Evolutionary conservation across 2,113 vertebrate species (phyloP), one percentile per base, ranked within the genome.

Genomic region (Colaptes auratus): DNA sequence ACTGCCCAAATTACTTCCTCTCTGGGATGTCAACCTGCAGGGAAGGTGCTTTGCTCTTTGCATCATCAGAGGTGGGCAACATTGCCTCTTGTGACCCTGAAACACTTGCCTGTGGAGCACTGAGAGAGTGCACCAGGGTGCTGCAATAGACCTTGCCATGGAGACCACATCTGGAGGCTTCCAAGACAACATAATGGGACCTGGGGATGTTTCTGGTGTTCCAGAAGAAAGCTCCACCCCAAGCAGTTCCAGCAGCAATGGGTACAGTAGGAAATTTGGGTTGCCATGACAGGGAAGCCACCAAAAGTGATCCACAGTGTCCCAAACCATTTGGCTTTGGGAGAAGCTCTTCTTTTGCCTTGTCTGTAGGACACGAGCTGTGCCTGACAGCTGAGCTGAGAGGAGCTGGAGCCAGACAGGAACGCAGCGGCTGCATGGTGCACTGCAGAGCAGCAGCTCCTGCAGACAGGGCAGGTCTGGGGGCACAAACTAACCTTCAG

Each of bases 371-470:
- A 48, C 67, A 59, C 6, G 39, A 73, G 50, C 15, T 35, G 67
- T 6, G 18, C 61, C 67, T 7, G 35, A 44, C n/a, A 39, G 36
- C 36, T 39, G 36, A 39, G 9, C 39, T n/a, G 55, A 73, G 61
- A 69, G 19, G 44, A 65, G 67, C 19, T 2, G 53, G 42, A 50
- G 36, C 9, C n/a, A 50, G 58, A 15, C 1, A 39, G 36, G 36
- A 39, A 11, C 36, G 7, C 27, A 50, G 50, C n/a, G 23, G 4
- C 1, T 33, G 18, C 25, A 12, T 0, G 4, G 7, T 5, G 69
- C 65, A 55, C 30, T 0, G 0, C 58, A n/a, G 35, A 79, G 36
- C 42, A 60, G 53, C 0, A 74, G 35, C 21, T 87, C 66, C 76
- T 56, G 16, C 33, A 56, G 33, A 33, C 21, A 52, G 0, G 19